phyloP scores from a whole-genome alignment of 2,888 invertebrate genomes.

The Eucera pruinosa region DNA sequence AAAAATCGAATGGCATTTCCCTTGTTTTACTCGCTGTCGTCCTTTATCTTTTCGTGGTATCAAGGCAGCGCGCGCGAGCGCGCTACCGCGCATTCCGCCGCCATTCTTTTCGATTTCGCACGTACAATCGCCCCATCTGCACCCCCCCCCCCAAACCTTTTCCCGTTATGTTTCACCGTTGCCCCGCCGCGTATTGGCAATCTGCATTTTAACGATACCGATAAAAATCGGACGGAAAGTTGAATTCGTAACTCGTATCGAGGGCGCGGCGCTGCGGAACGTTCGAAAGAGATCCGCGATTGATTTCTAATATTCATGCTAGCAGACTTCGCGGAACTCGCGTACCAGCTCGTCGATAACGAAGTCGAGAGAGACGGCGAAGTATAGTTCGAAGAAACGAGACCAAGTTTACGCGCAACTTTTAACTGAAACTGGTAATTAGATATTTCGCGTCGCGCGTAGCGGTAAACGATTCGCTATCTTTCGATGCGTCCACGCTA shows the following conservation, averaged over 20 bases:
- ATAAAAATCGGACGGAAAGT: slow-evolving; percentile 69
- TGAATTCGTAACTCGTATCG: slow-evolving; percentile 49
- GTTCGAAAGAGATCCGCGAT: slow-evolving; percentile 29
- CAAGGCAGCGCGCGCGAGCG: no score
- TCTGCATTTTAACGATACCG: slow-evolving; percentile 76
- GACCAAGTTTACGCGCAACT: not conserved
- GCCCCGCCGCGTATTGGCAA: slow-evolving; percentile 70
- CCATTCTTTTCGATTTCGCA: slow-evolving; percentile 40
- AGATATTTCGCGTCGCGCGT: not conserved
- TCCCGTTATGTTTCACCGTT: slow-evolving; percentile 41
- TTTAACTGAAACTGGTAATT: not conserved
- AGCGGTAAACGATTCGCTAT: no score
- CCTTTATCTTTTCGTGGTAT: slow-evolving; percentile 65
- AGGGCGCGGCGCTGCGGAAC: slow-evolving; percentile 3
- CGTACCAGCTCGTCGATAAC: not conserved
- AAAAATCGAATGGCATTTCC: slow-evolving; percentile 75
- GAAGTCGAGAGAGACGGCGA: not conserved
- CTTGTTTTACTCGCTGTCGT: slow-evolving; percentile 56
- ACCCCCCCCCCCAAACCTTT: no score
- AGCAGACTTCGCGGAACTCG: not conserved
- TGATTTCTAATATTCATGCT: slow-evolving; percentile 46
- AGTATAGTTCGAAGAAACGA: not conserved
- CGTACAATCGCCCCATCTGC: no score
- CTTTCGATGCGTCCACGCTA: no score
- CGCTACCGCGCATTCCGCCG: slow-evolving; percentile 10